phyloP scores from a whole-genome alignment of 1,140 invertebrate genomes.

The Drosophila quadrilineata region DNA sequence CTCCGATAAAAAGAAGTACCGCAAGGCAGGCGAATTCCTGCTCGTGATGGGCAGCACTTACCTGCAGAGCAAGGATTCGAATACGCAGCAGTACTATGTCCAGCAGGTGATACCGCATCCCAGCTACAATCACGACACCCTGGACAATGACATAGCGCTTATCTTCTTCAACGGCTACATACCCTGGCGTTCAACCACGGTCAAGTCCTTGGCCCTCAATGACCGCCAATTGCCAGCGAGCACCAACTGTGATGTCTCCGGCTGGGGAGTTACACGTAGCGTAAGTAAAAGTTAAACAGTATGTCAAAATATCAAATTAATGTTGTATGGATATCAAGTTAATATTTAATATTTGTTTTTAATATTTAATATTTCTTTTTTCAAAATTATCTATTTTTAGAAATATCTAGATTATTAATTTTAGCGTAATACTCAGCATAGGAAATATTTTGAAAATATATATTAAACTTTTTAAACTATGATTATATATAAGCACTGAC shows the following conservation, averaged over 20 bases:
- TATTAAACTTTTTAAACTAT: too few species aligned
- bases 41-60: constrained; percentile 59
- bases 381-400: too few species aligned
- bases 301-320: background rate
- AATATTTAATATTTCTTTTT: too few species aligned
- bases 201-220: constrained; percentile 38
- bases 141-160: constrained; percentile 55
- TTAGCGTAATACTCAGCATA: too few species aligned
- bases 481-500: too few species aligned
- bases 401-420: too few species aligned
- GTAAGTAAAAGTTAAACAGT: constrained; percentile 16
- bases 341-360: too few species aligned
- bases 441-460: too few species aligned
- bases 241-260: constrained; percentile 45
- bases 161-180: constrained; percentile 65
- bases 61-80: background rate
- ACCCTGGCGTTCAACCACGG: constrained; percentile 28
- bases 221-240: background rate
- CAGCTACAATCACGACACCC: constrained; percentile 13
- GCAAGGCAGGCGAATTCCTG: constrained; percentile 50
- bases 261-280: constrained; percentile 47
- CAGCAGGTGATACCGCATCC: constrained; percentile 45
- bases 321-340: too few species aligned
- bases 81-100: constrained; percentile 50
- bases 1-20: background rate